Conservation (phyloP, 2,113 vertebrate species). For the Piliocolobus tephrosceles region DNA sequence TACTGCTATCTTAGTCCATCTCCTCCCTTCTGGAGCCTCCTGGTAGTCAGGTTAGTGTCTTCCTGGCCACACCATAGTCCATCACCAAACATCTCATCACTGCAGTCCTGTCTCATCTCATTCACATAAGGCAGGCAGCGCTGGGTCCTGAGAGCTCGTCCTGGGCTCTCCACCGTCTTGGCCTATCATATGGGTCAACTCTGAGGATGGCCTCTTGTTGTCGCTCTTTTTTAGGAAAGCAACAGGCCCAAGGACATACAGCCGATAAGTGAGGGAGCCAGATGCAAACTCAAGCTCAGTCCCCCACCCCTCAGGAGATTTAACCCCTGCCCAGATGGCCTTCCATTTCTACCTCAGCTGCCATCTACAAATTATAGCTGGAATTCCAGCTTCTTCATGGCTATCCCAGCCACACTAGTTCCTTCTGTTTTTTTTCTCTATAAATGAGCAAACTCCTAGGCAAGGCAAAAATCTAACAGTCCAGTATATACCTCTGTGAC, state of each 20-base stretch:
- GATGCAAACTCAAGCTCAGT: background rate
- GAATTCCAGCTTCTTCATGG: background rate
- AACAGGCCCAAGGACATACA: background rate
- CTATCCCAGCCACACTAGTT: too few relatives aligned
- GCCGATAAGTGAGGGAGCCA: background rate
- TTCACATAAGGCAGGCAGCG: background rate
- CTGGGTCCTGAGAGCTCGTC: background rate
- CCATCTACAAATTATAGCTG: background rate
- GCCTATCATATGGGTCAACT: background rate
- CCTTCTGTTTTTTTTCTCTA: background rate
- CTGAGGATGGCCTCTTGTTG: background rate
- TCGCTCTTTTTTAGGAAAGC: background rate
- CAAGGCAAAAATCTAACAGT: background rate
- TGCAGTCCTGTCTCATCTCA: background rate
- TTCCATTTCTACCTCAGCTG: background rate
- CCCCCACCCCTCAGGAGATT: background rate
- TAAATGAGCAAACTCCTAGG: background rate
- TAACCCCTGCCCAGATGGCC: background rate
- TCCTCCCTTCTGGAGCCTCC: background rate
- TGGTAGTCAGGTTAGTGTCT: background rate
- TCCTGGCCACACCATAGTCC: background rate
- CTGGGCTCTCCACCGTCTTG: background rate
- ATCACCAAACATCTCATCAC: background rate
- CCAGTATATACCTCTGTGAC: background rate
- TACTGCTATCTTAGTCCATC: background rate